Evolutionary conservation across 2,888 invertebrate genomes (phyloP).

Genomic region (Acheta domesticus): DNA sequence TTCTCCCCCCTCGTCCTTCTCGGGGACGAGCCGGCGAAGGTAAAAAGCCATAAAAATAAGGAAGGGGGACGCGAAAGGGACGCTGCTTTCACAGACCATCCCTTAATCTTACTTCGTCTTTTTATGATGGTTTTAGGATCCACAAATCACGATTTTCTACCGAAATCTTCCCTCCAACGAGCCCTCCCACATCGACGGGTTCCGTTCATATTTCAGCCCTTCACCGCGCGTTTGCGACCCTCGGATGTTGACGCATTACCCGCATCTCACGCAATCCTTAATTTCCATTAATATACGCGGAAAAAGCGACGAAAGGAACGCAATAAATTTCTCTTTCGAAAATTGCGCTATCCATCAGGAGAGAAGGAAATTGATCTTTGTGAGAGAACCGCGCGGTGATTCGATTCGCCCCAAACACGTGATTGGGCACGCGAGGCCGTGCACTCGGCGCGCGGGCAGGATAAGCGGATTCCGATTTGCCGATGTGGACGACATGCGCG

Average conservation of each 20-base stretch:
- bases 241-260: conserved; percentile 2
- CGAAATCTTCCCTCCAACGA: conserved; percentile 3
- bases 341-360: neutral
- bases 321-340: neutral
- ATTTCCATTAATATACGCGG: neutral
- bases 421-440: neutral
- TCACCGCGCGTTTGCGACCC: neutral
- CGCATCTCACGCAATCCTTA: conserved; percentile 9
- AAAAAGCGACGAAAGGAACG: neutral
- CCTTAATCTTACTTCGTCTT: conserved; percentile 24
- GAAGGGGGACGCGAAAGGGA: conserved; percentile 5
- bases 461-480: neutral
- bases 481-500: no score
- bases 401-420: neutral
- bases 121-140: conserved; percentile 23
- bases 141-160: conserved; percentile 24
- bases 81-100: conserved; percentile 9
- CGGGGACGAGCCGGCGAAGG: neutral
- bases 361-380: conserved; percentile 2
- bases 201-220: conserved; percentile 9
- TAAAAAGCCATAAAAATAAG: conserved; percentile 18
- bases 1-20: conserved; percentile 3
- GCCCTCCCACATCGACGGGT: neutral
- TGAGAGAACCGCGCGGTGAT: neutral
- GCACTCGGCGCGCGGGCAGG: neutral